Evolutionary conservation across 2,888 invertebrate genomes (phyloP).

Genomic region (Metopia argyrocephala): DNA sequence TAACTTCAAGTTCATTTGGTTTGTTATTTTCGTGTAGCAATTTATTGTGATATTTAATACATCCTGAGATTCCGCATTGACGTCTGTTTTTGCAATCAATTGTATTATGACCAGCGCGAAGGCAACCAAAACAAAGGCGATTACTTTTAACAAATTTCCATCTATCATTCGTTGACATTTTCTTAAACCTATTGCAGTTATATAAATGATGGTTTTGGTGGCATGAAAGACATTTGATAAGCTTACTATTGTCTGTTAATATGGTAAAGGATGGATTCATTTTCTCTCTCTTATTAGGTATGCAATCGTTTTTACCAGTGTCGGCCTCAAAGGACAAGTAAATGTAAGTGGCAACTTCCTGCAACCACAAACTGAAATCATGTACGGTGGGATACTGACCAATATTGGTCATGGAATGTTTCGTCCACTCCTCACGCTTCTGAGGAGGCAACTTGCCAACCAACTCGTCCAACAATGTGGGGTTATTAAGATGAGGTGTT

Average conservation of each 20-base stretch:
- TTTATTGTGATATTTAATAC: slow-evolving; percentile 36
- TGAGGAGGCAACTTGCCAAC: slow-evolving; percentile 32
- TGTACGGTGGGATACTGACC: slow-evolving; percentile 20
- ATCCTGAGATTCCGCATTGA: slow-evolving; percentile 36
- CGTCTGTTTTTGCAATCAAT: slow-evolving; percentile 25
- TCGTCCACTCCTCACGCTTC: slow-evolving; percentile 45
- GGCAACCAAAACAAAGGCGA: slow-evolving; percentile 42
- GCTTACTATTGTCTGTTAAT: neutral
- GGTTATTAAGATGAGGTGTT: slow-evolving; percentile 35
- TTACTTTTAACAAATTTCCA: slow-evolving; percentile 40
- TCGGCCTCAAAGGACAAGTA: slow-evolving; percentile 33
- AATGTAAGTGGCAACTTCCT: slow-evolving; percentile 45
- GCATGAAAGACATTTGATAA: slow-evolving; percentile 32
- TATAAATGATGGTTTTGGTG: slow-evolving; percentile 23
- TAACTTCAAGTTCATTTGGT: neutral
- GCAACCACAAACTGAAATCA: slow-evolving; percentile 43
- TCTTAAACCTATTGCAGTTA: slow-evolving; percentile 30
- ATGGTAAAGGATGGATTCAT: slow-evolving; percentile 39
- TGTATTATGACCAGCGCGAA: slow-evolving; percentile 28
- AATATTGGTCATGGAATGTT: slow-evolving; percentile 25
- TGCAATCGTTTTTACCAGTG: neutral
- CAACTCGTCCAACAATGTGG: slow-evolving; percentile 44
- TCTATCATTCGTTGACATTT: slow-evolving; percentile 4
- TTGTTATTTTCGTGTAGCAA: slow-evolving; percentile 38
- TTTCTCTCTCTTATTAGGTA: slow-evolving; percentile 9